Percentiles rank a stretch among this genome's conserved stretches.
phyloP scores from a whole-genome alignment of 2,797 vertebrate genomes.

The Diglossa cyanea region DNA sequence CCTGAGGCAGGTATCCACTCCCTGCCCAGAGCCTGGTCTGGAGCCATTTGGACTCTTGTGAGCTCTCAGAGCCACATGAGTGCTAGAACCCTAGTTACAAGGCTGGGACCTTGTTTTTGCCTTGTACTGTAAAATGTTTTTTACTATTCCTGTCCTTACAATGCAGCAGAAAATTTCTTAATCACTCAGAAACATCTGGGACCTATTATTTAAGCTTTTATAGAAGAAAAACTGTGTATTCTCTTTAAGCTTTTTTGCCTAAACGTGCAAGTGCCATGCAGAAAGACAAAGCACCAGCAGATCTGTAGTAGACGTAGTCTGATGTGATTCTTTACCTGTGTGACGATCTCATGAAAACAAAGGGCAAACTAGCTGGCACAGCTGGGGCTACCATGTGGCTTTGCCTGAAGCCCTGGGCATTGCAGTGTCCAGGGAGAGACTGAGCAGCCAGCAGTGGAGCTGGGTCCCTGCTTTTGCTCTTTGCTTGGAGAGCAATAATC shows the following conservation, averaged over 20 bases:
- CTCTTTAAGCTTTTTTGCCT: neutral
- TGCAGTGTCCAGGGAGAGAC: neutral
- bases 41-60: neutral
- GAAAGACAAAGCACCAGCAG: neutral
- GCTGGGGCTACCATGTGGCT: neutral
- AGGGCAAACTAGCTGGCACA: neutral
- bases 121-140: neutral
- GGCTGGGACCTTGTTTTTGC: neutral
- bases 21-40: accelerated
- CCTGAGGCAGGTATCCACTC: neutral
- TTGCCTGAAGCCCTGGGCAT: neutral
- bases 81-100: neutral
- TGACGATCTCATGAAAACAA: neutral
- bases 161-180: neutral
- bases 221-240: neutral
- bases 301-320: neutral
- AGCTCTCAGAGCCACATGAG: accelerated
- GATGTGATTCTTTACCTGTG: neutral
- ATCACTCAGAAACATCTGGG: neutral
- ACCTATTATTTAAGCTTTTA: neutral
- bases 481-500: neutral
- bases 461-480: neutral
- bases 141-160: neutral
- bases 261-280: neutral
- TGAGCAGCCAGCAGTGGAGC: neutral